Evolutionary conservation across 2,888 invertebrate species (phyloP), one percentile per base, ranked within the genome.

Genomic region (Quadroppia sp.): DNA sequence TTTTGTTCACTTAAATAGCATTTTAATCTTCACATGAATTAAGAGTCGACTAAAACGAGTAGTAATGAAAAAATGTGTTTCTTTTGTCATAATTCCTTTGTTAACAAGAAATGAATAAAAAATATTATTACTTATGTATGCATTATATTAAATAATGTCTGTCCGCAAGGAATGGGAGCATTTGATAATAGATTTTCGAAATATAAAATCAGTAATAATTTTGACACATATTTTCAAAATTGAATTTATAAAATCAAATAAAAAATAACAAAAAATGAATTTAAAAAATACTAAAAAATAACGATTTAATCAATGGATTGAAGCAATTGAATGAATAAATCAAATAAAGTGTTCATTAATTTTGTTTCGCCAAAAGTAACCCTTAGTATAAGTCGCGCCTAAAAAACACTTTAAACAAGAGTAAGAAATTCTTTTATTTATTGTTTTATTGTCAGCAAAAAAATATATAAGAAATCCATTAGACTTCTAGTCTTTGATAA

Each of bases 201-300:
- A 30, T 30, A 15, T 13, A 40, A 40, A 20, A 20, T 15, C 11
- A 20, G n/a, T 32, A 17, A 61, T 20, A 20, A 64, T 64, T n/a
- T 40, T 64, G 64, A 64, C 64, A 64, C 64, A 64, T 64, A n/a
- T n/a, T n/a, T 64, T 64, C 40, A 20, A 17, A 40, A 40, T 64
- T 13, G 6, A 4, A 36, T 56, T 56, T 56, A 1, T 6, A 20
- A 64, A 40, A 64, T 40, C 40, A 3, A 61, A 64, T 32, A 9
- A 23, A 15, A 28, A 56, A 56, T 30, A 13, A 28, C 6, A 6
- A 28, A 28, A 53, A 23, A 23, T 53, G 23, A 53, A 53, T 50
- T 25, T 23, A 56, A 56, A 25, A 20, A 2, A 25, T 11, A 17
- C 1, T 6, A 56, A 56, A 56, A 56, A 56, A 28, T 17, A 28